Evolutionary conservation across 2,888 invertebrate species (phyloP).

Genomic region (Fragum whitleyi): DNA sequence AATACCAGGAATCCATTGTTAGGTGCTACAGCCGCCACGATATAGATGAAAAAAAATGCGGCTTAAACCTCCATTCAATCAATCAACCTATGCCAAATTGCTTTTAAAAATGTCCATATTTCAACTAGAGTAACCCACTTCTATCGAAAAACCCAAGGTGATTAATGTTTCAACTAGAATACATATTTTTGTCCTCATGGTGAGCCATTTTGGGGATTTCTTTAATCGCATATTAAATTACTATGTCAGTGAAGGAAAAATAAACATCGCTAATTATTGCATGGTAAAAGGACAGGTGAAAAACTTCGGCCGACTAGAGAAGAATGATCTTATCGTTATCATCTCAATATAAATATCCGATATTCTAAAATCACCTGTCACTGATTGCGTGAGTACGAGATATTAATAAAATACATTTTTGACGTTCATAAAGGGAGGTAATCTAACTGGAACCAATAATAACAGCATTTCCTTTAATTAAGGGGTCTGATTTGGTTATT

Average conservation of each 20-base stretch:
- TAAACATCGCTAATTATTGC: constrained; percentile 10
- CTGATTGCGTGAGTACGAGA: constrained; percentile 12
- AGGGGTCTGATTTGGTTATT: background rate
- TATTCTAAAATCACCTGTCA: constrained; percentile 17
- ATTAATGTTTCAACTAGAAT: no score
- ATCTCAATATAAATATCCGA: constrained; percentile 21
- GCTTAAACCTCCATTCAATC: no score
- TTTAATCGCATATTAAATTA: background rate
- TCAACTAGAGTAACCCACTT: no score
- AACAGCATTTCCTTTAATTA: background rate
- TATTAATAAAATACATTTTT: background rate
- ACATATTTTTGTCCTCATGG: no score
- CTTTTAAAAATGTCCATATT: no score
- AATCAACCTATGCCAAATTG: no score
- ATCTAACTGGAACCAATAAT: background rate
- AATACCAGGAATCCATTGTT: no score
- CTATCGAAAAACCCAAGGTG: no score
- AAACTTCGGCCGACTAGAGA: constrained; percentile 19
- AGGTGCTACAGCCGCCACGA: no score
- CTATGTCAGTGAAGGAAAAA: background rate
- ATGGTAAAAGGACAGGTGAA: constrained; percentile 27
- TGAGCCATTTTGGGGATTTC: background rate
- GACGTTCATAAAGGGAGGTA: background rate
- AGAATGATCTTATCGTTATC: constrained; percentile 24
- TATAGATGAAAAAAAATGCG: no score